Conservation (phyloP, 2,113 vertebrate genomes). For the Prinia subflava region DNA sequence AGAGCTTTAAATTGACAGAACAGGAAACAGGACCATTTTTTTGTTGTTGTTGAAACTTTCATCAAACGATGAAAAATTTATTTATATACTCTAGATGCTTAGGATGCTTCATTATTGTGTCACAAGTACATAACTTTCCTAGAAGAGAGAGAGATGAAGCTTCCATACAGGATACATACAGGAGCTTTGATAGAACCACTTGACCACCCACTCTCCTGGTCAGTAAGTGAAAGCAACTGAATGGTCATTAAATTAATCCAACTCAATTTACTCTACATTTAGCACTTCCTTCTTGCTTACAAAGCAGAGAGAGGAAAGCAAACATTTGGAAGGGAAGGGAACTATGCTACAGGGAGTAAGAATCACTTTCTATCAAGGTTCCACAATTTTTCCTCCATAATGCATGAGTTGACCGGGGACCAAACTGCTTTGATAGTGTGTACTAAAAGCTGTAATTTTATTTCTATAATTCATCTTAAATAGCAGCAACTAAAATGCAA, state of each 20-base stretch:
- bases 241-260: neutral
- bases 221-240: neutral
- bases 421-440: neutral
- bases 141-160: neutral
- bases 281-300: neutral
- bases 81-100: neutral
- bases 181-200: neutral
- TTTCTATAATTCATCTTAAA: neutral
- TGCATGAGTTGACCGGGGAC: rapidly evolving
- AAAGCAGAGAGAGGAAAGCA: neutral
- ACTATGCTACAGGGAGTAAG: neutral
- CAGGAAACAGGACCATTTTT: neutral
- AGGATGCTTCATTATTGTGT: neutral
- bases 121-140: neutral
- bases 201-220: neutral
- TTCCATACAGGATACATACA: neutral
- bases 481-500: neutral
- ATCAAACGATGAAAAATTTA: neutral
- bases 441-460: neutral
- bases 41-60: neutral
- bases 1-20: neutral
- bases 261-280: neutral
- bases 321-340: neutral
- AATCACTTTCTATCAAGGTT: neutral
- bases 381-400: neutral